Conservation (phyloP, 2,797 vertebrate species). For the Aviceda leuphotes region DNA sequence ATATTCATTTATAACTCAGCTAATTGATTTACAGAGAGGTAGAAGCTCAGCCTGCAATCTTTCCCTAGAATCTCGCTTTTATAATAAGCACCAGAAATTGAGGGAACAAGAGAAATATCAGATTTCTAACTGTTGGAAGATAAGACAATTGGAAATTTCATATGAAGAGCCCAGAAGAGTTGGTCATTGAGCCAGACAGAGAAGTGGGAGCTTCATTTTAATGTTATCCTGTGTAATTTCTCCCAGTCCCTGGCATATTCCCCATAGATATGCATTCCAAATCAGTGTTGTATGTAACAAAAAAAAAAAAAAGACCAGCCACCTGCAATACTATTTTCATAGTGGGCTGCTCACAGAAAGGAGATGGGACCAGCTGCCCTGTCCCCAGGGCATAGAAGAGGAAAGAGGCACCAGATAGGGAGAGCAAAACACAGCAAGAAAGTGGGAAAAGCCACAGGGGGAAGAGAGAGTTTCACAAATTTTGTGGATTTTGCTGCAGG, state of each 20-base stretch:
- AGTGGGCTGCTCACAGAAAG: not conserved
- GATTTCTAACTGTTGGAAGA: not conserved
- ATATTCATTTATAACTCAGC: slow-evolving; percentile 50
- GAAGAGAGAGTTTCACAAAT: not conserved
- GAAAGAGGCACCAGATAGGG: not conserved
- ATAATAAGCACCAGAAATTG: not conserved
- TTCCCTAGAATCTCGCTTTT: not conserved
- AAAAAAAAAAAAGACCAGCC: not conserved
- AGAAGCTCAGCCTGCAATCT: slow-evolving; percentile 12
- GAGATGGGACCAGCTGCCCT: not conserved
- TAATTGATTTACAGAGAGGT: slow-evolving; percentile 63
- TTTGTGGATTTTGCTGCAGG: not conserved
- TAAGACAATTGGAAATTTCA: not conserved
- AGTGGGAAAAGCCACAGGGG: not conserved
- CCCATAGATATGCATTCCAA: not conserved
- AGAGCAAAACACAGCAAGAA: not conserved
- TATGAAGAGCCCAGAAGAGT: not conserved
- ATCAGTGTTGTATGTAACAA: not conserved
- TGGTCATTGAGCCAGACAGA: not conserved
- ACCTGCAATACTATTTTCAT: not conserved
- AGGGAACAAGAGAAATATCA: not conserved
- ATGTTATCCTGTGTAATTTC: not conserved
- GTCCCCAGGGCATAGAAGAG: not conserved
- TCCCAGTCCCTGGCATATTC: not conserved
- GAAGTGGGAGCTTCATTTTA: not conserved